A percentile compares a stretch with the other conserved stretches of the same genome.
These are phyloP conservation scores for Lophochroa leadbeateri DNA, from an alignment of 2,113 vertebrate genomes.

Conservation along the genomic window DNA sequence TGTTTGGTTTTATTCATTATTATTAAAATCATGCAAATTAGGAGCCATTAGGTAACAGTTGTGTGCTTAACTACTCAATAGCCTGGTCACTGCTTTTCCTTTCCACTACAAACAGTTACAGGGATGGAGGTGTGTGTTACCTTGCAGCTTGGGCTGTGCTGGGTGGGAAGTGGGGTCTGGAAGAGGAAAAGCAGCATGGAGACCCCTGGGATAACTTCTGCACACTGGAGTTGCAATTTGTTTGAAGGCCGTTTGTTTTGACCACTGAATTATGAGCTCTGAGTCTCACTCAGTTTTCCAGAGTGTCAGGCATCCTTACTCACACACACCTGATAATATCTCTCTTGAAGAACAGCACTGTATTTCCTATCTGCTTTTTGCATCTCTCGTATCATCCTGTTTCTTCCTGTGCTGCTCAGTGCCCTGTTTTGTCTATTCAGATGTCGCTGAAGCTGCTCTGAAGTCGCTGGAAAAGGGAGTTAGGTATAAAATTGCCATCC, in stretches of 20 bases:
- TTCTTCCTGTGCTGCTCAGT: neutral
- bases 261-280: neutral
- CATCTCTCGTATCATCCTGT: neutral
- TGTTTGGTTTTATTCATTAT: slow-evolving; percentile 76
- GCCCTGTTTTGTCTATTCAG: neutral
- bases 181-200: neutral
- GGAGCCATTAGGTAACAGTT: slow-evolving; percentile 67
- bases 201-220: neutral
- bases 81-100: slow-evolving; percentile 50
- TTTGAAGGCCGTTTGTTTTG: neutral
- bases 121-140: neutral
- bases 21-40: slow-evolving; percentile 81
- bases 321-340: neutral
- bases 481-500: fast-evolving
- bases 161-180: neutral
- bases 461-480: neutral
- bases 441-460: neutral
- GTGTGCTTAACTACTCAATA: slow-evolving; percentile 64
- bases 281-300: neutral
- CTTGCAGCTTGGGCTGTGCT: neutral
- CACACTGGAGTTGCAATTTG: neutral
- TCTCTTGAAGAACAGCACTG: neutral
- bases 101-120: neutral
- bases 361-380: neutral
- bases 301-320: neutral